Conservation (phyloP, 2,888 invertebrate species). For the Kryphioiulus occultus region DNA sequence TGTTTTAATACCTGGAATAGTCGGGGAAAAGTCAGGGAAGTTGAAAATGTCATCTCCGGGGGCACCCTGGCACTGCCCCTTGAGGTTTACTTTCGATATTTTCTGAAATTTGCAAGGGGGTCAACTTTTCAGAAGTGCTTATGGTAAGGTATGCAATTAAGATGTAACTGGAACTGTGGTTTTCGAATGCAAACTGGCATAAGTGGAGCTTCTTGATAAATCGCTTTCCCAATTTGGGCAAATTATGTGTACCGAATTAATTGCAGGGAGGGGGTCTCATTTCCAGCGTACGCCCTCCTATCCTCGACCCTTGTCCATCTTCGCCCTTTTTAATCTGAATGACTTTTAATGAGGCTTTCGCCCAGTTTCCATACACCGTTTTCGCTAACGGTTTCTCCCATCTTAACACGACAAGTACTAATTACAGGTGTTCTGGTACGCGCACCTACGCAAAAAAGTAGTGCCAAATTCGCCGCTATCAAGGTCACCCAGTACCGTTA, state of each 20-base stretch:
- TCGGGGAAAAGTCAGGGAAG: too few species aligned
- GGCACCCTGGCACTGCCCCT: too few species aligned
- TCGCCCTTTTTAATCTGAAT: not conserved
- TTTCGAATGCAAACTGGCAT: not conserved
- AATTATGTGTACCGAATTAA: not conserved
- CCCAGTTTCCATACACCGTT: not conserved
- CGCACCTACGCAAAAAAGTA: too few species aligned
- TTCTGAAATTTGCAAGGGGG: too few species aligned
- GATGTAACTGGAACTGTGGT: too few species aligned
- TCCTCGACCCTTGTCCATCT: not conserved
- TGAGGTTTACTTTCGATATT: too few species aligned
- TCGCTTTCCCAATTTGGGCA: not conserved
- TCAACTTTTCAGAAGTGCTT: too few species aligned
- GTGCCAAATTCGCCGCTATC: not conserved
- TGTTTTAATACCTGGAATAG: too few species aligned
- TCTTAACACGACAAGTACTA: not conserved
- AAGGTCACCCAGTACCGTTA: not conserved
- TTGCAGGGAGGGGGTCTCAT: not conserved
- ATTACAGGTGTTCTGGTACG: not conserved
- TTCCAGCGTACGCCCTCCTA: not conserved
- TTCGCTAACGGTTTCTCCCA: not conserved
- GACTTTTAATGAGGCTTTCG: not conserved
- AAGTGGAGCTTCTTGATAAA: not conserved
- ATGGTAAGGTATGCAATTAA: too few species aligned
- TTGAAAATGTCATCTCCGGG: too few species aligned